These are phyloP conservation scores for Drosophila ananassae DNA, from an alignment of 1,140 invertebrate species.

Conservation along the genomic window DNA sequence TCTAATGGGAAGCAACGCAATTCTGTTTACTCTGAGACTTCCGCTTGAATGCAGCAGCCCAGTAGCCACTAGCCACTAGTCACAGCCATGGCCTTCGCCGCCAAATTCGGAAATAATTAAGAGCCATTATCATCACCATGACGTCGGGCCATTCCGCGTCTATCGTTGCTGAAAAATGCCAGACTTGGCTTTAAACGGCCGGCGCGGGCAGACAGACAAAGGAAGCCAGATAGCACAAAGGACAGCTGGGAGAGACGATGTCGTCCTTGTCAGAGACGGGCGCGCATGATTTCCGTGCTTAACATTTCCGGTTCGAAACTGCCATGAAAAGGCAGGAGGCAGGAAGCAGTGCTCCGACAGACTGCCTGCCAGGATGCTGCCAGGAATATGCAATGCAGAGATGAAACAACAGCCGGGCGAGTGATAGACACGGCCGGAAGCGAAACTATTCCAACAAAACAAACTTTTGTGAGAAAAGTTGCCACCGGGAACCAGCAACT, in stretches of 20 bases:
- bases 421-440: conserved; percentile 46
- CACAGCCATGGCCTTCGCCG: background rate
- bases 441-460: conserved; percentile 42
- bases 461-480: conserved; percentile 46
- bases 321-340: conserved; percentile 48
- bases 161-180: too few relatives aligned
- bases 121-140: background rate
- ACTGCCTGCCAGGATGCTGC: conserved; percentile 10
- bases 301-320: conserved; percentile 77
- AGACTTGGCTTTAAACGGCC: too few relatives aligned
- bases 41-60: background rate
- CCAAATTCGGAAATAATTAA: conserved; percentile 2
- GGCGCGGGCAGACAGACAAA: conserved; percentile 1
- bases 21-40: background rate
- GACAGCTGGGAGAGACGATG: conserved; percentile 24
- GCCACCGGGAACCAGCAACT: conserved; percentile 10
- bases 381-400: conserved; percentile 40
- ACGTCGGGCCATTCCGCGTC: too few relatives aligned
- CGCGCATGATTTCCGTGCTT: conserved; percentile 74
- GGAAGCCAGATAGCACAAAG: conserved; percentile 10
- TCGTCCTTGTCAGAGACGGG: conserved; percentile 41
- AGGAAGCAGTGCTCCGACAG: conserved; percentile 12
- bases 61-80: too few relatives aligned
- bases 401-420: conserved; percentile 46
- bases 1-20: too few relatives aligned